These are phyloP conservation scores for Lepidurus apus DNA, from an alignment of 1,140 invertebrate genomes.

Conservation along the genomic window DNA sequence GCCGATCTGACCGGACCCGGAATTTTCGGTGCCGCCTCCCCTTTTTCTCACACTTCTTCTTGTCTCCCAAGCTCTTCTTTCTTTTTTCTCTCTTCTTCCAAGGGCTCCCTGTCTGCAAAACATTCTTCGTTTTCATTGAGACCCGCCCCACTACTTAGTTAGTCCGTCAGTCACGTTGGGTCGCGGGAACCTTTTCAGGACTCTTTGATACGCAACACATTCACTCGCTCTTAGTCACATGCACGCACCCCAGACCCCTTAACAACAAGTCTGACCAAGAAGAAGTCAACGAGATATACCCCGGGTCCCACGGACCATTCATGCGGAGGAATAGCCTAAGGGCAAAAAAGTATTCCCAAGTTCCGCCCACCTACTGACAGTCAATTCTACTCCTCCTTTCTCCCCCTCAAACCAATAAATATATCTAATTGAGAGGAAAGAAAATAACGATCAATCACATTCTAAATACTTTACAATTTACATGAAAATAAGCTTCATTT, in stretches of 20 bases:
- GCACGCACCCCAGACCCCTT: conserved; percentile 2
- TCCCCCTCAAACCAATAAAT: neutral
- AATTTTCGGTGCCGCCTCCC: conserved; percentile 8
- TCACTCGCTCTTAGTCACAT: neutral
- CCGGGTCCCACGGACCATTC: conserved; percentile 12
- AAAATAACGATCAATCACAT: no score
- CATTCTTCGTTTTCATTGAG: conserved; percentile 1
- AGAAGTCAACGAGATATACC: neutral
- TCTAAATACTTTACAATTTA: no score
- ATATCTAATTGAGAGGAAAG: neutral
- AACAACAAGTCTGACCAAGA: neutral
- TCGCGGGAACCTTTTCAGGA: neutral
- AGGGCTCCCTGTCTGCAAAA: conserved; percentile 3
- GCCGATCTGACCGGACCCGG: neutral
- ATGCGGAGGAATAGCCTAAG: neutral
- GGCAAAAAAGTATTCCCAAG: neutral
- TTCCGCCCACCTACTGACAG: neutral
- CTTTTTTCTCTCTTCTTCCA: neutral
- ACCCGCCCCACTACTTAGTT: neutral
- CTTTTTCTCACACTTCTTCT: conserved; percentile 16
- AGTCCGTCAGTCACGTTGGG: conserved; percentile 12
- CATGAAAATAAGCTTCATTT: no score
- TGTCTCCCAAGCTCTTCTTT: conserved; percentile 9
- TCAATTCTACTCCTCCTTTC: neutral
- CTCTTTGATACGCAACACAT: conserved; percentile 19